Evolutionary conservation across 2,888 invertebrate genomes (phyloP), one percentile per base, ranked within the genome.

Genomic region (Acronicta psi): DNA sequence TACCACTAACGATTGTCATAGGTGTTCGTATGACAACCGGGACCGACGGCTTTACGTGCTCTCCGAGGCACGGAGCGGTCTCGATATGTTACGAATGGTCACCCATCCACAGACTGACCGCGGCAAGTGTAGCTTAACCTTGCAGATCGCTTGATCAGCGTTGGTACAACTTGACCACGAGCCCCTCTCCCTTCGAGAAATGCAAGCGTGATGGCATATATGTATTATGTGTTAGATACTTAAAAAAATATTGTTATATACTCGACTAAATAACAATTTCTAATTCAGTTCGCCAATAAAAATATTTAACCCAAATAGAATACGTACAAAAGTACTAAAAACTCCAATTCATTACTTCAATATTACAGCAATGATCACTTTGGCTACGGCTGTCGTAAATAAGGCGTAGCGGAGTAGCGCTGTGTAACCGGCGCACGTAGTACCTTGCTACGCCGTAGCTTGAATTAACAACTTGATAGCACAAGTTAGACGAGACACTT

Each of bases 391-490:
- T 65, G 57, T 55, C 73, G 61, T 75, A 75, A 75, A 75, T 75
- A 75, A 69, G 50, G 61, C 62, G 64, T 66, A 69, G 60, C 47
- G 16, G 41, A 56, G 62, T 68, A 66, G 75, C 63, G 59, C 68
- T 73, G 69, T 69, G 63, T 73, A 75, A 54, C 59, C 75, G 66
- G 51, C 46, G 68, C 75, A 75, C 75, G 75, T 75, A 75, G 68
- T 59, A 56, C 60, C 63, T 52, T 46, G 65, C 71, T 74, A 74
- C 73, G 74, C 60, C 74, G 63, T 74, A 74, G 62, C 50, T 46
- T 61, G 71, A 71, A 74, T 71, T 71, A 71, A 71, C 62, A 62
- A 63, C 56, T 62, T 47, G 59, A 49, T 57, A 41, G 42, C 36
- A 18, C 25, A 25, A 34, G 23, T 36, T 38, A 56, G 46, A 59